These are phyloP conservation scores for Cyclargus thomasi DNA, from an alignment of 1,140 invertebrate species.

Conservation along the genomic window DNA sequence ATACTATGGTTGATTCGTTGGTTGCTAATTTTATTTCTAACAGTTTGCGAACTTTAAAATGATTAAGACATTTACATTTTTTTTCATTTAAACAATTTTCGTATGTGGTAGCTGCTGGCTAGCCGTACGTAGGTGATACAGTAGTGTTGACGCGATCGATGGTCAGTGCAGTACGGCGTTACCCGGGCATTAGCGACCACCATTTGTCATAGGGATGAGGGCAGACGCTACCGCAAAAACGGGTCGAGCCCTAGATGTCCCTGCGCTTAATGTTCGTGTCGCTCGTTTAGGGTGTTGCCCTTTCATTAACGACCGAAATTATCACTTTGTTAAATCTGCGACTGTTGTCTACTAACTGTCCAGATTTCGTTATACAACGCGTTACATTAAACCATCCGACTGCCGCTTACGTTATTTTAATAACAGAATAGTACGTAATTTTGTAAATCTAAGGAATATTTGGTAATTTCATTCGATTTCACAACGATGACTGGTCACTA, in stretches of 20 bases:
- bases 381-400: no score
- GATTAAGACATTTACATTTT: no score
- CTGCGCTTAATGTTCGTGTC: constrained; percentile 21
- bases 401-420: not conserved
- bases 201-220: constrained; percentile 66
- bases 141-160: constrained; percentile 56
- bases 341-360: not conserved
- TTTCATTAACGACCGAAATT: constrained; percentile 1
- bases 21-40: no score
- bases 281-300: constrained; percentile 4
- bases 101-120: no score
- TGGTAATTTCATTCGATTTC: not conserved
- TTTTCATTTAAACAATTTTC: no score
- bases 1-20: no score
- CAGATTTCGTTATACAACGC: not conserved
- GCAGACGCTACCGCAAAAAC: constrained; percentile 71
- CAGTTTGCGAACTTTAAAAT: no score
- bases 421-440: not conserved
- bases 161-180: constrained; percentile 53
- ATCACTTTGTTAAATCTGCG: not conserved
- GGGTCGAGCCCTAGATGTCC: constrained; percentile 27
- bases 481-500: not conserved
- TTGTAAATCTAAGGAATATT: no score
- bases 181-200: constrained; percentile 63
- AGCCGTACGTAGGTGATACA: not conserved